Percentiles rank a stretch among this genome's conserved stretches.
These are phyloP conservation scores for Lutraria rhynchaena DNA, from an alignment of 1,140 invertebrate genomes.

Conservation along the genomic window DNA sequence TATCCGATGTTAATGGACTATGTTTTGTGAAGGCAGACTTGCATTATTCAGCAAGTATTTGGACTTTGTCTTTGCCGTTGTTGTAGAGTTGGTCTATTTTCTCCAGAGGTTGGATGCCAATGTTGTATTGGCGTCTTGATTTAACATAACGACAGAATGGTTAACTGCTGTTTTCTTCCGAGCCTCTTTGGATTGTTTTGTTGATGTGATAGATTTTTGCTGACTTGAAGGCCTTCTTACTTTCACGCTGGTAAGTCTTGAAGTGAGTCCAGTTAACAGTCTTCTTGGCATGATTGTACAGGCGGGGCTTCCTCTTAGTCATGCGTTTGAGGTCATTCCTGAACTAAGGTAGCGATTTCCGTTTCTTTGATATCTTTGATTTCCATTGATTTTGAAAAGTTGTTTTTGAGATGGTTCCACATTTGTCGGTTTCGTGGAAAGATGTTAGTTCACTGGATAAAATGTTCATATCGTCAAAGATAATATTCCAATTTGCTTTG, in stretches of 20 bases:
- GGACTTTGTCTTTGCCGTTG: constrained; percentile 8
- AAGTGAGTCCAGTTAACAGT: neutral
- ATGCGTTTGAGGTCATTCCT: neutral
- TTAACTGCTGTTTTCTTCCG: constrained; percentile 34
- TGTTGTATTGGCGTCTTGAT: constrained; percentile 18
- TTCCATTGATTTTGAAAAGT: neutral
- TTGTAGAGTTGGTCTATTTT: constrained; percentile 6
- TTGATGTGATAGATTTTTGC: constrained; percentile 37
- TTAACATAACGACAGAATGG: constrained; percentile 21
- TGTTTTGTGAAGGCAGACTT: constrained; percentile 10
- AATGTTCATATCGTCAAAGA: neutral
- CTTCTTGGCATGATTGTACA: constrained; percentile 1
- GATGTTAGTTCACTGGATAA: neutral
- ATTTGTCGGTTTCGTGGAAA: no score
- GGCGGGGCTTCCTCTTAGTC: constrained; percentile 1
- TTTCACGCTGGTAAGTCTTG: neutral
- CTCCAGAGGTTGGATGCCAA: constrained; percentile 32
- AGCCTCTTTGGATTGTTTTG: constrained; percentile 14
- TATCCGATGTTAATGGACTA: neutral
- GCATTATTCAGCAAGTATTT: constrained; percentile 34
- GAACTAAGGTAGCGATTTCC: constrained; percentile 14
- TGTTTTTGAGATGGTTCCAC: neutral
- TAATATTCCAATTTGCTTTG: constrained; percentile 23
- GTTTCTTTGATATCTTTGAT: constrained; percentile 10
- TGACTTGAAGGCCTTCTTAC: constrained; percentile 19